Evolutionary conservation across 2,113 vertebrate genomes (phyloP), one percentile per base, ranked within the genome.

Genomic region (Jacana jacana): DNA sequence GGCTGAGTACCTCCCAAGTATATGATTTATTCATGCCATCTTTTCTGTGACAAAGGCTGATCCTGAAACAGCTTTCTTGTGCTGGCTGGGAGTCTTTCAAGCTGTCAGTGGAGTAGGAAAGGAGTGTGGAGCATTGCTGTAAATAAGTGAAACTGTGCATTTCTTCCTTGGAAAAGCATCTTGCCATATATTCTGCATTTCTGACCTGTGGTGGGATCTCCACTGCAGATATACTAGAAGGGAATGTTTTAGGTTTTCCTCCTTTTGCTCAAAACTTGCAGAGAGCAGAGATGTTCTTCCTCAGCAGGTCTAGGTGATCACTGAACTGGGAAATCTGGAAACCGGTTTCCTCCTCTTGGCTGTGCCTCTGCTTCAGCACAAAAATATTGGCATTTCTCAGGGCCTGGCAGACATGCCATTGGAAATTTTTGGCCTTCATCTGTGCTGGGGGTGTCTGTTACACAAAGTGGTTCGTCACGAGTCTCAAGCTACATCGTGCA

Each of bases 381-480:
- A 88, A 88, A 60, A 8, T 35, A 14, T 52, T 83, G 71, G 46
- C 51, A 75, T 75, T 51, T 75, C 46, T 64, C 42, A 68, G 1
- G 5, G 40, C 33, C 46, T 91, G 64, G 80, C 30, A 78, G 35
- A 39, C 8, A 15, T 3, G 15, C 9, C 27, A 35, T 4, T 4
- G 28, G 28, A 57, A 71, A 28, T 25, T 48, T 85, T 79, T 86
- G 4, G 52, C 42, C 30, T 95, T 82, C 12, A 3, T 37, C 20
- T 60, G 19, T 68, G 25, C 35, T 68, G 48, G 33, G 42, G 11
- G 20, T 72, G 31, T 72, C 40, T 6, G 2, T 69, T 82, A 72
- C 7, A 3, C 44, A 14, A 70, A 35, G 37, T 1, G 0, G 22
- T 54, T 65, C 3, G 1, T 40, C 1, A 3, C 13, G 18, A 49